Conservation (phyloP, 2,888 invertebrate species). For the Lampropteryx suffumata region DNA sequence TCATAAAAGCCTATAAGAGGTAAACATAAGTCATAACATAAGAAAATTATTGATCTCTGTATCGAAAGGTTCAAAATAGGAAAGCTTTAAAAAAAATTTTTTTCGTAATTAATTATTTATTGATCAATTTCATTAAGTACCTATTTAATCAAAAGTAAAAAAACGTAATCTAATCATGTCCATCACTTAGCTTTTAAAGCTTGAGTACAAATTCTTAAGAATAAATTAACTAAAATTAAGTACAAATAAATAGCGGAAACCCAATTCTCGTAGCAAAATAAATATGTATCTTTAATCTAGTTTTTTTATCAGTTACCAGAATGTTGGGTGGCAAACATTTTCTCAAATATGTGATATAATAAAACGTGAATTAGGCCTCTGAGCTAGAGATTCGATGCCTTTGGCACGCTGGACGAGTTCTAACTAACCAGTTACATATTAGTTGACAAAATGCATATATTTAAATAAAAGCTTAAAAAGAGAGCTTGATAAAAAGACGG, state of each 20-base stretch:
- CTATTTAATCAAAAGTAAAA: conserved; percentile 47
- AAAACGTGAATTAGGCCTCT: too few species aligned
- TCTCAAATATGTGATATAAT: too few species aligned
- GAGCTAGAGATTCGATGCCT: conserved; percentile 71
- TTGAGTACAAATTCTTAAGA: conserved; percentile 45
- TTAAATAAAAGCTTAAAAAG: conserved; percentile 39
- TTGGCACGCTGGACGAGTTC: conserved; percentile 69
- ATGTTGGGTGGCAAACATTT: too few species aligned
- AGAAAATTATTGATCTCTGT: too few species aligned
- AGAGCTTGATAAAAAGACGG: conserved; percentile 53
- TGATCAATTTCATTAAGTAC: too few species aligned
- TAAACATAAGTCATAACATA: too few species aligned
- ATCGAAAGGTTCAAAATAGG: not conserved
- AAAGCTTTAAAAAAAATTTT: not conserved
- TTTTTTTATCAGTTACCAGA: too few species aligned
- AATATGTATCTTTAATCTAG: too few species aligned
- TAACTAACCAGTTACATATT: conserved; percentile 16
- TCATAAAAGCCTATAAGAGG: too few species aligned
- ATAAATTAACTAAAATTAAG: conserved; percentile 39
- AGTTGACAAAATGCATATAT: conserved; percentile 31
- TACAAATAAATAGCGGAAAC: conserved; percentile 40
- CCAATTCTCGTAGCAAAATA: too few species aligned
- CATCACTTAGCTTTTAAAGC: conserved; percentile 72
- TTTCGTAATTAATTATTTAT: too few species aligned
- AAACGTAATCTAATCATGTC: conserved; percentile 53